Evolutionary conservation across 2,113 vertebrate species (phyloP).

Genomic region (Protobothrops mucrosquamatus): DNA sequence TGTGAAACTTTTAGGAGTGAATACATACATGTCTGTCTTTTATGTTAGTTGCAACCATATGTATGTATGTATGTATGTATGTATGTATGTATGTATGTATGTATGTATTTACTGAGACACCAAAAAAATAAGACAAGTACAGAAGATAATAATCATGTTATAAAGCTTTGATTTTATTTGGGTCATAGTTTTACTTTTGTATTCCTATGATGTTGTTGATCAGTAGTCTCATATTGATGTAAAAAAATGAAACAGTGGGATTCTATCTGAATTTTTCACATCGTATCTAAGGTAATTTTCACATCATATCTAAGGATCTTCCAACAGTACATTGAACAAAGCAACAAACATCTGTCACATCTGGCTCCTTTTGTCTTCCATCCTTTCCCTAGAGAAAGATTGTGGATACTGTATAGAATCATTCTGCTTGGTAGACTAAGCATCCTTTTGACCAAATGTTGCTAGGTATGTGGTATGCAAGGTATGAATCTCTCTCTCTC

Average conservation of each 20-base stretch:
- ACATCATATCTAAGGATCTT: slow-evolving; percentile 16
- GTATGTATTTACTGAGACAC: not conserved
- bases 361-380: slow-evolving; percentile 17
- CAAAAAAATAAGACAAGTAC: not conserved
- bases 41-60: too few relatives aligned
- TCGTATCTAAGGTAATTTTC: slow-evolving; percentile 8
- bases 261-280: slow-evolving; percentile 1
- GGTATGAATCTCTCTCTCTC: not conserved
- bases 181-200: not conserved
- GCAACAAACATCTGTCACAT: slow-evolving; percentile 30
- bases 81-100: too few relatives aligned
- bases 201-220: slow-evolving; percentile 2
- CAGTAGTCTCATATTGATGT: slow-evolving; percentile 18
- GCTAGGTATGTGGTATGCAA: not conserved
- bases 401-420: slow-evolving; percentile 15
- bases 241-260: slow-evolving; percentile 8
- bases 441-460: slow-evolving; percentile 13
- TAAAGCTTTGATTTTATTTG: not conserved
- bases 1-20: not conserved
- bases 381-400: slow-evolving; percentile 27
- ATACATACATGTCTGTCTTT: too few relatives aligned
- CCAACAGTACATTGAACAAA: slow-evolving; percentile 19
- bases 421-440: slow-evolving; percentile 31
- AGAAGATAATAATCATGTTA: not conserved
- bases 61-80: too few relatives aligned